Percentiles rank a stretch among this genome's conserved stretches.
Conservation (phyloP, 2,888 invertebrate genomes). For the Sussaba pulchella region DNA sequence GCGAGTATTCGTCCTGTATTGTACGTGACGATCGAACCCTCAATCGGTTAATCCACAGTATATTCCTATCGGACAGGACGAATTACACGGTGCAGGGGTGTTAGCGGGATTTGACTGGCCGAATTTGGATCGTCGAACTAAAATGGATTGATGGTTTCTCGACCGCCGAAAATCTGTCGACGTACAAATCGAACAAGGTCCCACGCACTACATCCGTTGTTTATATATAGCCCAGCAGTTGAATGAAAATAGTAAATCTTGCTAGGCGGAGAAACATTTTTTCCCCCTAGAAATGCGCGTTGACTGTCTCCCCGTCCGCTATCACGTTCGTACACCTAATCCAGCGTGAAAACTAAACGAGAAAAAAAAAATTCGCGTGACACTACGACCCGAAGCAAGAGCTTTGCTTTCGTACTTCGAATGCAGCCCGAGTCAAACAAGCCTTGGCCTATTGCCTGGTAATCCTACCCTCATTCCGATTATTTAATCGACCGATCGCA, state of each 20-base stretch:
- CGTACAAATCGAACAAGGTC: not conserved
- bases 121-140: not conserved
- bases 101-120: not conserved
- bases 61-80: conserved; percentile 19
- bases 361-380: not conserved
- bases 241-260: not conserved
- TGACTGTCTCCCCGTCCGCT: no score
- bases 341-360: no score
- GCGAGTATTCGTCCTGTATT: not conserved
- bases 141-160: conserved; percentile 3
- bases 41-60: not conserved
- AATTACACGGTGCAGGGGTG: not conserved
- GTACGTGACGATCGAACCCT: not conserved
- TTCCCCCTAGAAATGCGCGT: no score
- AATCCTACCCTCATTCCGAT: not conserved
- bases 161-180: conserved; percentile 9
- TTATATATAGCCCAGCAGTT: not conserved
- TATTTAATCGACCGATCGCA: not conserved
- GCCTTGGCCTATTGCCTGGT: not conserved
- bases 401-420: not conserved
- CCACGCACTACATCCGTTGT: not conserved
- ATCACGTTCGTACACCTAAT: no score
- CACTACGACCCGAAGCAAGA: not conserved
- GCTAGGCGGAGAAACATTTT: not conserved
- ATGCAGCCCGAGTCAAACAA: not conserved